Conservation (phyloP, 2,888 invertebrate genomes). For the Drosophila anomelani region DNA sequence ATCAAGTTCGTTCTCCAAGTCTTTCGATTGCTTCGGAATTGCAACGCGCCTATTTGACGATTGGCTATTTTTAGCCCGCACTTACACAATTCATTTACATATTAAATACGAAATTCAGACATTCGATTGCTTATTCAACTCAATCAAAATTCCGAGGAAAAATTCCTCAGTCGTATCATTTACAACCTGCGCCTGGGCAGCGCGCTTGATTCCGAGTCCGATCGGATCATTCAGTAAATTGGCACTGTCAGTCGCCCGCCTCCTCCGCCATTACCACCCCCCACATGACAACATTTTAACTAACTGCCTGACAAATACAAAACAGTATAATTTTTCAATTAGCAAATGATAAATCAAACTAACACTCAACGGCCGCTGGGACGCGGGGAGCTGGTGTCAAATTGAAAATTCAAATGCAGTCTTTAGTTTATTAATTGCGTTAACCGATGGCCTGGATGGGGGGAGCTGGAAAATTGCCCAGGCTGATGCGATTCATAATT, state of each 20-base stretch:
- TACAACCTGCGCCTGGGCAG: slow-evolving; percentile 57
- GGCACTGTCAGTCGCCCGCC: slow-evolving; percentile 58
- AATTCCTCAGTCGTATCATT: slow-evolving; percentile 70
- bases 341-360: slow-evolving; percentile 80
- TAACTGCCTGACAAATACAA: slow-evolving; percentile 74
- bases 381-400: slow-evolving; percentile 44
- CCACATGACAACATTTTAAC: slow-evolving; percentile 69
- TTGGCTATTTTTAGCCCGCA: slow-evolving; percentile 67
- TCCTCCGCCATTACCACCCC: slow-evolving; percentile 15
- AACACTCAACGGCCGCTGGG: slow-evolving; percentile 56
- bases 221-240: slow-evolving; percentile 75
- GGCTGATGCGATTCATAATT: slow-evolving; percentile 56
- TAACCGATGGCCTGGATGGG: slow-evolving; percentile 5
- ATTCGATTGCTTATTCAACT: slow-evolving; percentile 72
- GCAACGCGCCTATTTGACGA: slow-evolving; percentile 67
- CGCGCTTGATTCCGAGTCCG: slow-evolving; percentile 41
- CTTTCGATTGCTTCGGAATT: slow-evolving; percentile 59
- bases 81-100: slow-evolving; percentile 76
- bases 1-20: slow-evolving; percentile 69
- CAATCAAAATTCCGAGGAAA: slow-evolving; percentile 78
- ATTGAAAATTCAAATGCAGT: slow-evolving; percentile 66
- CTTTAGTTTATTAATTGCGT: slow-evolving; percentile 69
- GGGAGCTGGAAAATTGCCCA: slow-evolving; percentile 20
- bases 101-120: slow-evolving; percentile 60
- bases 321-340: slow-evolving; percentile 80